These are phyloP conservation scores for Corythornis leucogaster DNA, from an alignment of 2,797 vertebrate species.

Conservation along the genomic window DNA sequence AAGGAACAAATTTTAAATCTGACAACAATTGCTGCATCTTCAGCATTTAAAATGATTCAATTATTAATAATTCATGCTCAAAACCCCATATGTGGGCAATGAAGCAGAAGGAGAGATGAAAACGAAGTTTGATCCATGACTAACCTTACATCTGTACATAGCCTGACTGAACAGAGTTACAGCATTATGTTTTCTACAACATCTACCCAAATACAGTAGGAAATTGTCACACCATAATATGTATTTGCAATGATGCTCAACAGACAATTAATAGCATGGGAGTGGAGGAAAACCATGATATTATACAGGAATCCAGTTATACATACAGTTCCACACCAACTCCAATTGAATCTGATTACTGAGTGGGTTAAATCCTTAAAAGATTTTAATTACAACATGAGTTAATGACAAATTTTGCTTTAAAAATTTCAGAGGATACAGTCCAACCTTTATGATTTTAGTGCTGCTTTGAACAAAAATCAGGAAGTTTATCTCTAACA, in stretches of 20 bases:
- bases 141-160: constrained; percentile 75
- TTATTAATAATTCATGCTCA: constrained; percentile 87
- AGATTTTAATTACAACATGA: neutral
- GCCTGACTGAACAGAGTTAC: constrained; percentile 53
- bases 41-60: constrained; percentile 88
- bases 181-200: constrained; percentile 57
- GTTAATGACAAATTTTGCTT: neutral
- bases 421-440: neutral
- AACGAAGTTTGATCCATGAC: constrained; percentile 76
- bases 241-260: constrained; percentile 48
- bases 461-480: neutral
- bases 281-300: neutral
- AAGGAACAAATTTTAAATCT: constrained; percentile 90
- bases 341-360: neutral
- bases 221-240: constrained; percentile 59
- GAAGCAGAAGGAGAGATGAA: constrained; percentile 79
- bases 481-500: neutral
- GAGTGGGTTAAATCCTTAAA: neutral
- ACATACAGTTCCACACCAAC: neutral
- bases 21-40: constrained; percentile 88
- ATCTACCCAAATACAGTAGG: constrained; percentile 60
- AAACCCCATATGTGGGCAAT: constrained; percentile 84
- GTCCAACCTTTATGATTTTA: neutral
- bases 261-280: constrained; percentile 32
- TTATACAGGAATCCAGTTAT: neutral